Evolutionary conservation across 2,797 vertebrate genomes (phyloP), one percentile per base, ranked within the genome.

Genomic region (Sebastes flavidus): DNA sequence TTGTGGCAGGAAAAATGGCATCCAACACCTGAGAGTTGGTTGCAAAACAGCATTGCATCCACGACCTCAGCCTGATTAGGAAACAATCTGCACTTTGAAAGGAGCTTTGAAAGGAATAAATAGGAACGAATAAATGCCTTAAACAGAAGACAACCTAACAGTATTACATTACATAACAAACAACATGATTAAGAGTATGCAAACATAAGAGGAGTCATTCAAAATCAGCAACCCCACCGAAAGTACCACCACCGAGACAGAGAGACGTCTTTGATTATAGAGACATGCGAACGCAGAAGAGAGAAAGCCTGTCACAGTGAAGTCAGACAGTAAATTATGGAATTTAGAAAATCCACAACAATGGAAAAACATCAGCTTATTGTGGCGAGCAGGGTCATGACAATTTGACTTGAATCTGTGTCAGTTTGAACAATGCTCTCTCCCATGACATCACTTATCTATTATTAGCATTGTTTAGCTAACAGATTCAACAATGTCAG

Each of bases 161-260:
- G 42, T 62, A 29, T n/a, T 25, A 46, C 25, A 68, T 62, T 4
- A 61, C 8, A 59, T 36, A 38, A 30, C 36, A 80, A 65, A 65
- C 14, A 79, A 25, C 3, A 71, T 36, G 8, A 32, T 68, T 34
- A 13, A 30, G 14, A 66, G 22, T 12, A 11, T 22, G 63, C 46
- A 85, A 70, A 84, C 12, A 65, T 27, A 14, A 63, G 2, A 24
- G 18, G 2, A 77, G 38, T 14, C 58, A 84, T 77, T 77, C 10
- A 34, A 63, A 73, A 56, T 8, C 25, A 46, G 73, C 49, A 30
- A 36, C 54, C 12, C 67, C 55, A 65, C 32, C 3, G 0, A 24
- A 38, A 55, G 24, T 34, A 22, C 8, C 70, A 54, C 36, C 73
- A 79, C 65, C 36, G 36, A 34, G 25, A 55, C n/a, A 60, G 20